A percentile compares a stretch with the other conserved stretches of the same genome.
These are phyloP conservation scores for Himalopsyche tibetana DNA, from an alignment of 2,888 invertebrate species.

Conservation along the genomic window DNA sequence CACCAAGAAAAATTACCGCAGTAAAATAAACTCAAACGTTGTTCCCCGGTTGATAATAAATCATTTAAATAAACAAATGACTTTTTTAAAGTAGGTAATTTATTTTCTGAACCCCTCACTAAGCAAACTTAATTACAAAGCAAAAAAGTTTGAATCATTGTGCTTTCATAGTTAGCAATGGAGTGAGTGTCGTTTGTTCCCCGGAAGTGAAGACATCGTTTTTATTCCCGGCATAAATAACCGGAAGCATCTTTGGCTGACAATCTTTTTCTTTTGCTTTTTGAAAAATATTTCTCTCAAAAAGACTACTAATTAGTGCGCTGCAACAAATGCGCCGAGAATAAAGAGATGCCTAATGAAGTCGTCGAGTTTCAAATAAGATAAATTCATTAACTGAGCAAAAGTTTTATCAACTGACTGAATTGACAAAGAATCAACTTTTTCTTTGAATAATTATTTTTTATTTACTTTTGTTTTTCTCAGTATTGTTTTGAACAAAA, in stretches of 20 bases:
- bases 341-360: background rate
- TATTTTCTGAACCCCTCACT: background rate
- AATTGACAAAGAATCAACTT: too few species aligned
- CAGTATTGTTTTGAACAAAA: too few species aligned
- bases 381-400: background rate
- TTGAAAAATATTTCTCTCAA: background rate
- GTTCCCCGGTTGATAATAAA: background rate
- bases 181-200: background rate
- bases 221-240: slow-evolving; percentile 3
- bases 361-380: background rate
- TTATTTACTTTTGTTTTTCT: too few species aligned
- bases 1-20: background rate
- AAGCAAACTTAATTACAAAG: background rate
- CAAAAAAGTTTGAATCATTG: background rate
- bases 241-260: slow-evolving; percentile 3
- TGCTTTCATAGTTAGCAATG: background rate
- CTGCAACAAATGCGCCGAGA: background rate
- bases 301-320: background rate
- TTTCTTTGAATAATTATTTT: too few species aligned
- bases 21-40: background rate
- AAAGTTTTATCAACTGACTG: too few species aligned
- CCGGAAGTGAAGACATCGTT: background rate
- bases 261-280: background rate
- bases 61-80: background rate
- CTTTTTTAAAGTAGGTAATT: background rate